Evolutionary conservation across 2,797 vertebrate species (phyloP), one percentile per base, ranked within the genome.

Genomic region (Pelobates cultripes): DNA sequence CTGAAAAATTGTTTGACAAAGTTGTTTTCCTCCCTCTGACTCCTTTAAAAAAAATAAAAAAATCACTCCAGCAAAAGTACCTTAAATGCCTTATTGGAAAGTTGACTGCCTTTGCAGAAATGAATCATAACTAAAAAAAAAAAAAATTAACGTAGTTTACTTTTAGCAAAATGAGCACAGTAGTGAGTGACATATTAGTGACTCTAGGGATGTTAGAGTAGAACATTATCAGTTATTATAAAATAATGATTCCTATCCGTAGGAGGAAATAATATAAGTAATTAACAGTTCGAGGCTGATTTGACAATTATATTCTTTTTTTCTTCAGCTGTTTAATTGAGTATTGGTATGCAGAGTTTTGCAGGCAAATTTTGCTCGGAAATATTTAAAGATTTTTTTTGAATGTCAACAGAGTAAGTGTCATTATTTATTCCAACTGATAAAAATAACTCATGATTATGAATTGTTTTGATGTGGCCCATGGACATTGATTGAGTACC

Each of bases 241-340:
- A 28, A 28, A 28, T 28, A 28, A 28, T 28, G 28, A 28, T 28
- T 28, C 28, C 28, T 28, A 28, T 51, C 47, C 10, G 47, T 73
- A 75, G 7, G 43, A 70, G 79, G 73, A 43, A 81, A 76, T 81
- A 70, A 76, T 76, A 76, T 76, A 66, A 71, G 80, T 76, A 81
- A 81, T 81, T 81, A 81, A 81, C 80, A 76, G 75, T 76, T 70
- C 70, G 43, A 70, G 66, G 55, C 51, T 74, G 66, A 75, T 41
- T 75, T 70, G 66, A 63, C 73, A 45, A 47, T 75, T 70, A 10
- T 51, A 51, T 57, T 12, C 4, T 57, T 15, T 57, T 14, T 57
- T 76, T 75, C 76, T 69, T 4, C 55, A 57, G 73, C 14, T 60
- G 60, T 73, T 45, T 71, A 71, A 76, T 76, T 76, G 73, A 63